Conservation (phyloP, 2,888 invertebrate species). For the Salpingus planirostris region DNA sequence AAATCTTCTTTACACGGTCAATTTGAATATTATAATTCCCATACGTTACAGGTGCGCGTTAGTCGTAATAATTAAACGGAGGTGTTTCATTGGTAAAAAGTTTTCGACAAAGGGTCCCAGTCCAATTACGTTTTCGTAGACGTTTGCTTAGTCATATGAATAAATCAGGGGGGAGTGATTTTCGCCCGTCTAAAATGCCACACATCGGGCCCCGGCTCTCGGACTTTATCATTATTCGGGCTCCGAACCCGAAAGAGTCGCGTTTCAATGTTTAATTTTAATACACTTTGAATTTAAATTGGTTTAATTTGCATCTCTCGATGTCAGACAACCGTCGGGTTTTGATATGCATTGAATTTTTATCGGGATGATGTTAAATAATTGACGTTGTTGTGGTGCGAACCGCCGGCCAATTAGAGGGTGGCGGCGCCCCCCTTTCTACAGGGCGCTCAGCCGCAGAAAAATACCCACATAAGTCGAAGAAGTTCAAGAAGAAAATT, state of each 20-base stretch:
- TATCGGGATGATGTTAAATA: too few relatives aligned
- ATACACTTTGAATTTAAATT: slow-evolving; percentile 12
- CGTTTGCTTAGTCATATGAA: slow-evolving; percentile 19
- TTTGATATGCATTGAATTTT: slow-evolving; percentile 10
- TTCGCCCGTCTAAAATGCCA: slow-evolving; percentile 8
- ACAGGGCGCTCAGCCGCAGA: too few relatives aligned
- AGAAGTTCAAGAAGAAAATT: too few relatives aligned
- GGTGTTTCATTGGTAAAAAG: slow-evolving; percentile 9
- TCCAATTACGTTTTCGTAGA: slow-evolving; percentile 10
- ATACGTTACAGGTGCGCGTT: slow-evolving; percentile 5
- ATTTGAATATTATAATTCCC: slow-evolving; percentile 8
- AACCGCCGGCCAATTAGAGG: too few relatives aligned
- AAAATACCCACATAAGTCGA: too few relatives aligned
- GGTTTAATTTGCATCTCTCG: slow-evolving; percentile 11
- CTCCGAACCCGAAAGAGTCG: slow-evolving; percentile 7
- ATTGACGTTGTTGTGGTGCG: too few relatives aligned
- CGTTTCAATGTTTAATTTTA: slow-evolving; percentile 11
- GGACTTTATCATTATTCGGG: slow-evolving; percentile 11
- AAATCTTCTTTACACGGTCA: slow-evolving; percentile 7
- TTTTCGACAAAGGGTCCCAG: slow-evolving; percentile 12
- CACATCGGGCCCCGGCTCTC: slow-evolving; percentile 7
- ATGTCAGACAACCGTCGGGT: slow-evolving; percentile 6
- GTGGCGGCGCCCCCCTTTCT: too few relatives aligned
- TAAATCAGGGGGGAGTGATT: slow-evolving; percentile 17
- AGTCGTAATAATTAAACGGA: slow-evolving; percentile 8